These are phyloP conservation scores for Dreissena polymorpha DNA, from an alignment of 1,140 invertebrate genomes.

Conservation along the genomic window DNA sequence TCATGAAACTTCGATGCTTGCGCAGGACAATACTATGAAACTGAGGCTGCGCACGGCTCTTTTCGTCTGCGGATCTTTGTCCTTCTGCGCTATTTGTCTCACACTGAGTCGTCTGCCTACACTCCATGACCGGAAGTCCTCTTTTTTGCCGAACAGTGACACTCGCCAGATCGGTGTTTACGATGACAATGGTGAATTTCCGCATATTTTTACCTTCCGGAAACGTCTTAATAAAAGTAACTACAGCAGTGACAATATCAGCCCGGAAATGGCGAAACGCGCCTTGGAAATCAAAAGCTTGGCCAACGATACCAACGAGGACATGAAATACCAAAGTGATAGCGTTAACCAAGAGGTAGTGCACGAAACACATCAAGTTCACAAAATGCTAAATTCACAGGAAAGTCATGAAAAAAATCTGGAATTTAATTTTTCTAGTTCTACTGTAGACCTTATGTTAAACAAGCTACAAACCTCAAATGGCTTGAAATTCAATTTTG, in stretches of 20 bases:
- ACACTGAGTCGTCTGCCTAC: slow-evolving; percentile 39
- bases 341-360: slow-evolving; percentile 38
- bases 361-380: slow-evolving; percentile 6
- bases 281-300: slow-evolving; percentile 47
- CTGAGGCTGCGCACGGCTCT: slow-evolving; percentile 42
- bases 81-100: slow-evolving; percentile 45
- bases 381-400: slow-evolving; percentile 7
- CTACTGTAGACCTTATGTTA: slow-evolving; percentile 41
- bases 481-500: slow-evolving; percentile 56
- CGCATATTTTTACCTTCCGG: slow-evolving; percentile 52
- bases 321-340: slow-evolving; percentile 45
- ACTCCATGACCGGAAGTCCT: neutral
- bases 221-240: slow-evolving; percentile 57
- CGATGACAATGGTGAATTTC: slow-evolving; percentile 13
- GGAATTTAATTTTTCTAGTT: slow-evolving; percentile 35
- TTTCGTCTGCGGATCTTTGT: slow-evolving; percentile 33
- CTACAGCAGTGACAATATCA: slow-evolving; percentile 48
- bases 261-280: slow-evolving; percentile 52
- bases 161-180: neutral
- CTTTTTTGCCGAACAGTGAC: neutral
- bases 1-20: slow-evolving; percentile 27
- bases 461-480: slow-evolving; percentile 44
- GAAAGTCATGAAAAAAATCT: neutral
- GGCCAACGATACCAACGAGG: slow-evolving; percentile 39
- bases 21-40: slow-evolving; percentile 48